Evolutionary conservation across 2,888 invertebrate species (phyloP), one percentile per base, ranked within the genome.

Genomic region (Cryptocheilus praepositus): DNA sequence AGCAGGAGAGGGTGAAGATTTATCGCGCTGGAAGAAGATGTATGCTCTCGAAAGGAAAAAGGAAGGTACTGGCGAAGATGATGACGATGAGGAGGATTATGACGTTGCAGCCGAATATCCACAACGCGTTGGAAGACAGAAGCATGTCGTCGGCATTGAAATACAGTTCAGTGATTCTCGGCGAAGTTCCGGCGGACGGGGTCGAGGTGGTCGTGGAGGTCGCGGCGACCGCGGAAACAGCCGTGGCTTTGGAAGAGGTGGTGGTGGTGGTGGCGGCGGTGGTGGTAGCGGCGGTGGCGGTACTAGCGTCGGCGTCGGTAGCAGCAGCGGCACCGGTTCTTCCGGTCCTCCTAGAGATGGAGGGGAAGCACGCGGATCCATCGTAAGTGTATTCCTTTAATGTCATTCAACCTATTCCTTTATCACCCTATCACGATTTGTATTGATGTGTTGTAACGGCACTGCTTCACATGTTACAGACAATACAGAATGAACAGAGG

Each of bases 1-100:
- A 90, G 95, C 98, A 62, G 97, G 97, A 28, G 98, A 98, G 90
- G 98, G 98, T 52, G 97, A 96, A 86, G 96, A 96, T 89, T 92
- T 94, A 61, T 92, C 93, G 64, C 96, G 97, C 90, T 98, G 97
- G 97, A 97, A 97, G 90, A 96, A 95, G 86, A 94, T 96, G 93
- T 94, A 95, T 80, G 92, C 93, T 84, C 91, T 96, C 68, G 94
- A 94, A 89, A 93, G 92, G 86, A 94, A 94, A 84, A 94, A 94
- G 87, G 94, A 93, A 72, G 92, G 89, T 67, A 88, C 87, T 19
- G 93, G 93, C 16, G 92, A 92, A 15, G 94, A 94, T 57, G 92
- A 91, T 15, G 94, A 94, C 57, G 93, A 93, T 18, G 94, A 94
- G 82, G 87, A 92, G 68, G 92, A 93, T 79, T 95, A 93, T 81